Evolutionary conservation across 2,888 invertebrate genomes (phyloP), one percentile per base, ranked within the genome.

Genomic region (Orthosia gracilis): DNA sequence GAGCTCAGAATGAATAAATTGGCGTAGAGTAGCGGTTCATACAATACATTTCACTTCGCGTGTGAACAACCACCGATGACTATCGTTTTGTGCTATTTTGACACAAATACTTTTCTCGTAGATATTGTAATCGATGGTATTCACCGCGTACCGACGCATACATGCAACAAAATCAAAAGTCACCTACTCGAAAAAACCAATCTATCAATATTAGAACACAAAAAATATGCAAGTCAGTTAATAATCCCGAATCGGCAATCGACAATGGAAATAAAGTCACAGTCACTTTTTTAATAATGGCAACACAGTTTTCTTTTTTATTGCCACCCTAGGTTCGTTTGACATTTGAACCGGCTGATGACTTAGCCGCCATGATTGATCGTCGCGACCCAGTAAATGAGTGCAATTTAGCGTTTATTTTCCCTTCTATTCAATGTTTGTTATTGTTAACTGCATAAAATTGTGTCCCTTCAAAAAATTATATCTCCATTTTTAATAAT

Each of bases 201-300:
- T 96, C 96, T 96, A 96, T 96, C 96, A 96, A 96, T 96, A 96
- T 96, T 96, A 96, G 93, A 94, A 95, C 94, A 96, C 95, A 96
- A 96, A 96, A 96, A 96, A 95, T 94, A 95, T 96, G 96, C 96
- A 96, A 96, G 96, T 96, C 96, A 96, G 95, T 95, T 96, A 96
- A 96, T 96, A 96, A 96, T 95, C 94, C 96, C 92, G 95, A 96
- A 96, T 96, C 94, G 95, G 94, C 95, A 96, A 94, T 96, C 94
- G 92, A 96, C 96, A 96, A 96, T 96, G 91, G 96, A 95, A 96
- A 96, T 96, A 96, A 95, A 96, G 96, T 96, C 94, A 94, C 94
- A 95, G 96, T 96, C 96, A 96, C 94, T 96, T 96, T 96, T 96
- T 96, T 96, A 96, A 96, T 96, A 96, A 96, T 95, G 92, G 96